Conservation (phyloP, 2,888 invertebrate species). For the Lobophora halterata region DNA sequence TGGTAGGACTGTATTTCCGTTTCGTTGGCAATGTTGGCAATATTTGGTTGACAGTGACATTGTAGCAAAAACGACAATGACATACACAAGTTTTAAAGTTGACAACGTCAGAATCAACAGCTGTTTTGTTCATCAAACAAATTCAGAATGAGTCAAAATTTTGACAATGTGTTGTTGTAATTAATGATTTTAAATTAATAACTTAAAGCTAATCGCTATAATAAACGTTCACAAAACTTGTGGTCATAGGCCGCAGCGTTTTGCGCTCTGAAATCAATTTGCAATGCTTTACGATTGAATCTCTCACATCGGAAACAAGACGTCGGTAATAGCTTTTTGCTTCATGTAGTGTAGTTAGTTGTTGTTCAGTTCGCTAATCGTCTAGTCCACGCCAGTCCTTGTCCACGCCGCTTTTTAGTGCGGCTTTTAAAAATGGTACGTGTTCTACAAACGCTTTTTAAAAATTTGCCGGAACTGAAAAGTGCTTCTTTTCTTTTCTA, state of each 20-base stretch:
- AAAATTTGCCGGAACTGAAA: slow-evolving; percentile 13
- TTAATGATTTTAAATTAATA: background rate
- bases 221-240: background rate
- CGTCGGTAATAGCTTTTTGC: slow-evolving; percentile 43
- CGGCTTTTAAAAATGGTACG: slow-evolving; percentile 52
- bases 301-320: slow-evolving; percentile 34
- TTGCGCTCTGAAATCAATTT: slow-evolving; percentile 2
- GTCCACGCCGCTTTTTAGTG: slow-evolving; percentile 33
- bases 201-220: background rate
- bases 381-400: slow-evolving; percentile 14
- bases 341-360: slow-evolving; percentile 47
- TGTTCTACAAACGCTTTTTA: slow-evolving; percentile 31
- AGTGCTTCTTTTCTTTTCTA: slow-evolving; percentile 7
- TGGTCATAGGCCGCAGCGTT: background rate
- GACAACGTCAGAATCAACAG: too few relatives aligned
- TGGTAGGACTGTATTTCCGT: too few relatives aligned
- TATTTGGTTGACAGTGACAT: too few relatives aligned
- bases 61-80: too few relatives aligned
- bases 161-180: too few relatives aligned
- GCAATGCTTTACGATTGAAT: slow-evolving; percentile 27
- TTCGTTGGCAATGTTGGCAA: too few relatives aligned
- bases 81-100: too few relatives aligned
- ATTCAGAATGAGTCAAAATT: too few relatives aligned
- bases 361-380: slow-evolving; percentile 42
- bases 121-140: too few relatives aligned